phyloP scores from a whole-genome alignment of 92 coral and sea anemone genomes.

The Phenganax stokvisi region DNA sequence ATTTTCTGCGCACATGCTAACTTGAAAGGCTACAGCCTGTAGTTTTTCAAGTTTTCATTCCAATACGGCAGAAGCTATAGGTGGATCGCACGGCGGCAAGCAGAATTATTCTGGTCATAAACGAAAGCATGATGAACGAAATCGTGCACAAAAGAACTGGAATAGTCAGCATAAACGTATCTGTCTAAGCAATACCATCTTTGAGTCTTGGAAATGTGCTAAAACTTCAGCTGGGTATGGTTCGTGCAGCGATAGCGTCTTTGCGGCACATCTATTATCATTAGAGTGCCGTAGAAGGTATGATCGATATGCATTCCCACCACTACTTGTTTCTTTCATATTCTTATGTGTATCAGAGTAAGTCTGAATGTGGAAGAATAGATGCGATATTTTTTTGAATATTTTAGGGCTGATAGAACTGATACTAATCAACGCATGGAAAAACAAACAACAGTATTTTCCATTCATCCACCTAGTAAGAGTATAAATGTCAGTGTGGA shows the following conservation, averaged over 20 bases:
- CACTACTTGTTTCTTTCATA: too few relatives aligned
- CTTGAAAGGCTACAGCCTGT: slow-evolving; percentile 1
- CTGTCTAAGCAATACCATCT: neutral
- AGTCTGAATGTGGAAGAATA: too few relatives aligned
- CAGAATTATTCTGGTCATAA: neutral
- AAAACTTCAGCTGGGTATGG: neutral
- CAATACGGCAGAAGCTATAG: neutral
- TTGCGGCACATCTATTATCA: neutral
- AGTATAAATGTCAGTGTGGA: too few relatives aligned
- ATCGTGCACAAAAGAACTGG: neutral
- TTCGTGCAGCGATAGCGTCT: neutral
- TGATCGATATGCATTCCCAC: neutral
- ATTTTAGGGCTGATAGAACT: too few relatives aligned
- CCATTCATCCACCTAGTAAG: too few relatives aligned
- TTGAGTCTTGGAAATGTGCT: neutral
- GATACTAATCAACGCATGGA: too few relatives aligned
- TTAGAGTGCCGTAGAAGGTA: neutral
- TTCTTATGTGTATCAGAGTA: slow-evolving; percentile 9
- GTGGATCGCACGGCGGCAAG: neutral
- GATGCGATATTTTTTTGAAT: too few relatives aligned
- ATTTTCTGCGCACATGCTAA: neutral
- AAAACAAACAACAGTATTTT: too few relatives aligned
- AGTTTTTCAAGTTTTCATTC: neutral
- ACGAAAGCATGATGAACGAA: neutral
- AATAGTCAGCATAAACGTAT: neutral